A percentile compares a stretch with the other conserved stretches of the same genome.
Evolutionary conservation across 1,140 invertebrate genomes (phyloP).

Genomic region (Drosophila saltans): DNA sequence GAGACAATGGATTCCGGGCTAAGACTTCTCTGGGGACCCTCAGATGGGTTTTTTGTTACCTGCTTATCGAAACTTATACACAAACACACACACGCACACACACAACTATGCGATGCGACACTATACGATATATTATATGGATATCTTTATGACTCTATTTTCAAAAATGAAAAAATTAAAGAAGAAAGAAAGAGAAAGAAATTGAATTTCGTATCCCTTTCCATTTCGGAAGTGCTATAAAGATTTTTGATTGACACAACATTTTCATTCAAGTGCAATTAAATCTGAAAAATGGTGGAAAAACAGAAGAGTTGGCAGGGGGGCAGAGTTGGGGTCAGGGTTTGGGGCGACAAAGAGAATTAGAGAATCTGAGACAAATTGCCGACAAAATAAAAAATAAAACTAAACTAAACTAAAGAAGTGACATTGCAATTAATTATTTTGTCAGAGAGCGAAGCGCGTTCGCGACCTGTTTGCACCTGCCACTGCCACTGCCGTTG

Average conservation of each 20-base stretch:
- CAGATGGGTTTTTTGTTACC: conserved; percentile 67
- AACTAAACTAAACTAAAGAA: conserved; percentile 45
- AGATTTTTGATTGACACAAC: conserved; percentile 55
- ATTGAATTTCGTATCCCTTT: conserved; percentile 21
- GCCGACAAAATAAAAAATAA: conserved; percentile 38
- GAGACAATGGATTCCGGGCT: conserved; percentile 47
- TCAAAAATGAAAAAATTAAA: conserved; percentile 23
- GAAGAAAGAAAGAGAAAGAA: neutral
- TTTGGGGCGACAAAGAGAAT: conserved; percentile 42
- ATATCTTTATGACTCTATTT: conserved; percentile 76
- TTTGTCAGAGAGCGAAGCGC: conserved; percentile 50
- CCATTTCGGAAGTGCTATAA: conserved; percentile 70
- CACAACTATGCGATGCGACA: neutral
- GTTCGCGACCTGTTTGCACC: conserved; percentile 31
- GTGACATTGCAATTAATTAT: conserved; percentile 76
- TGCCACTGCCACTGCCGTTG: conserved; percentile 14
- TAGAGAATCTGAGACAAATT: conserved; percentile 76
- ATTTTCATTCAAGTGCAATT: conserved; percentile 60
- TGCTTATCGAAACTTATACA: conserved; percentile 30
- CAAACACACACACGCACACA: neutral
- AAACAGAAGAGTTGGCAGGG: neutral
- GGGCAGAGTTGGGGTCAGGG: neutral
- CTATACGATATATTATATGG: conserved; percentile 6
- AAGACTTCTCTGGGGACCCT: conserved; percentile 38
- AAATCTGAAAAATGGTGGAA: conserved; percentile 18